phyloP scores from a whole-genome alignment of 2,797 vertebrate genomes.

The Pyrocephalus nanus region DNA sequence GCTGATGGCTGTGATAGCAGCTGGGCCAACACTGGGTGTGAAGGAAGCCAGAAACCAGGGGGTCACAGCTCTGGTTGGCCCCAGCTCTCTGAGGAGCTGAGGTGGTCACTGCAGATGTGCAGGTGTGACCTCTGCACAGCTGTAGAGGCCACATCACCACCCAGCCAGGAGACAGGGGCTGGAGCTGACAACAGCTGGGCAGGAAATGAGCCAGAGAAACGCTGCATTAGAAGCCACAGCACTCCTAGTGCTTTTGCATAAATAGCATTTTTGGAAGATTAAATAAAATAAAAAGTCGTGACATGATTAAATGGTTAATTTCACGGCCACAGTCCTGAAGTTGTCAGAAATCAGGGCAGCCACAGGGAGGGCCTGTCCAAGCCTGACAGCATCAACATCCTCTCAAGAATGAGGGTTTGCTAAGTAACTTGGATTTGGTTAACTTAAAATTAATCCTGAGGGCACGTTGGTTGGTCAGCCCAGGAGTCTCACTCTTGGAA shows the following conservation, averaged over 20 bases:
- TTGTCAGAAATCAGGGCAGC: neutral
- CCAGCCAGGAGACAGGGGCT: neutral
- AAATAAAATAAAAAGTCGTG: constrained; percentile 49
- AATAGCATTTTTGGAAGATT: constrained; percentile 4
- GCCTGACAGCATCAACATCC: neutral
- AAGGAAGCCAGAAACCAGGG: neutral
- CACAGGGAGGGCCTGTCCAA: neutral
- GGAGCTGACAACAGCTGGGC: constrained; percentile 49
- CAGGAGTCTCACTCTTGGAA: neutral
- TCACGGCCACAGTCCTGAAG: constrained; percentile 25
- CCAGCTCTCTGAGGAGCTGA: neutral
- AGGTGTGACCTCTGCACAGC: constrained; percentile 29
- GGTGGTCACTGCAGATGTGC: neutral
- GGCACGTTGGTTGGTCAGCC: neutral
- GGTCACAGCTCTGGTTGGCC: neutral
- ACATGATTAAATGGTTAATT: constrained; percentile 55
- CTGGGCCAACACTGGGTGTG: neutral
- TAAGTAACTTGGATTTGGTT: neutral
- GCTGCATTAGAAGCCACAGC: neutral
- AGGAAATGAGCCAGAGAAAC: constrained; percentile 45
- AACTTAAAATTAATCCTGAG: constrained; percentile 11
- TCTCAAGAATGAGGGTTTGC: neutral
- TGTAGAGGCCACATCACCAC: neutral
- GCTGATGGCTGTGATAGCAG: neutral
- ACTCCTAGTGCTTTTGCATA: neutral